phyloP scores from a whole-genome alignment of 1,140 invertebrate genomes.

The Aphis gossypii region DNA sequence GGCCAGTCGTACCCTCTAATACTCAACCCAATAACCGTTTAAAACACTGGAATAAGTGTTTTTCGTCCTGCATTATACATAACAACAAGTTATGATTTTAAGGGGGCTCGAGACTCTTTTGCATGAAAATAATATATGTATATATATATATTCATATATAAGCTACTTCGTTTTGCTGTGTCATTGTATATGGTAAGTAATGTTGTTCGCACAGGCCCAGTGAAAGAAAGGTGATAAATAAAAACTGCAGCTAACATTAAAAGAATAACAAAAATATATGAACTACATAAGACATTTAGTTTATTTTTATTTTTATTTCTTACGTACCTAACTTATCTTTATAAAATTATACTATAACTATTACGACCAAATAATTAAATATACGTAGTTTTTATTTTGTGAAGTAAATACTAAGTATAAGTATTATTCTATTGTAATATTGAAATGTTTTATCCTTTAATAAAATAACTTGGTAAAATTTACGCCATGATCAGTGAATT shows the following conservation, averaged over 20 bases:
- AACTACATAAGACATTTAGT: not conserved
- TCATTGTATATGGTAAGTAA: slow-evolving; percentile 17
- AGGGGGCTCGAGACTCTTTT: slow-evolving; percentile 13
- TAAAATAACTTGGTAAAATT: not conserved
- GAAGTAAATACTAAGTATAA: not conserved
- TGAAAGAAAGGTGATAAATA: slow-evolving; percentile 3
- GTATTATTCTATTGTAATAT: not conserved
- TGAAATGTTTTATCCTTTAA: not conserved
- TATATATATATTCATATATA: not conserved
- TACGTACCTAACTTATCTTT: not conserved
- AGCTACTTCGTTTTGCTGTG: not conserved
- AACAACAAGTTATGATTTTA: slow-evolving; percentile 52
- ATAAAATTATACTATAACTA: not conserved
- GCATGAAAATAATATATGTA: slow-evolving; percentile 14
- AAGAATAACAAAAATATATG: slow-evolving; percentile 3
- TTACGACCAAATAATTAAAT: not conserved
- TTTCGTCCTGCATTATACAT: slow-evolving; percentile 30
- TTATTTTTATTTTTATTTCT: not conserved
- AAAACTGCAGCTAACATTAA: not conserved
- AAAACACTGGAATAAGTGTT: slow-evolving; percentile 51
- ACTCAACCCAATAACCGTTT: slow-evolving; percentile 51
- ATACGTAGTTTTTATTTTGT: not conserved
- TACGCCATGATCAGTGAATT: not conserved
- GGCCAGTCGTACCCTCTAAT: slow-evolving; percentile 44
- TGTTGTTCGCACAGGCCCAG: not conserved